Conservation (phyloP, 2,113 vertebrate genomes). For the Phocoena sinus region DNA sequence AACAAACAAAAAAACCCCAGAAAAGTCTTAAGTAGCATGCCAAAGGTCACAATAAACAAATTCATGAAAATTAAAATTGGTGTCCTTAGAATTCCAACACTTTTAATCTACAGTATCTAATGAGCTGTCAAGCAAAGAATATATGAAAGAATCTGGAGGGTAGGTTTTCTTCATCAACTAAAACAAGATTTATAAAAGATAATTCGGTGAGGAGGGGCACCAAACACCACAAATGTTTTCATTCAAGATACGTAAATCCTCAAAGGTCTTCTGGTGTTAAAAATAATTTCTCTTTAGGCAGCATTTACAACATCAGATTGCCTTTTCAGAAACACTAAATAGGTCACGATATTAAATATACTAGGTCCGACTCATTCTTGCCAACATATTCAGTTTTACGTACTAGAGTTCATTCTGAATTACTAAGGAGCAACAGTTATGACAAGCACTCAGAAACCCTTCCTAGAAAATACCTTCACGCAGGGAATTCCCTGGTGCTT, state of each 20-base stretch:
- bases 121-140: background rate
- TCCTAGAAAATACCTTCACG: background rate
- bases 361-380: background rate
- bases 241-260: background rate
- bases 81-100: background rate
- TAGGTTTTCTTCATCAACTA: background rate
- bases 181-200: background rate
- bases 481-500: background rate
- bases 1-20: background rate
- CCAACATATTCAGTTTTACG: background rate
- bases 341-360: background rate
- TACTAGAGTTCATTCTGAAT: background rate
- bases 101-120: constrained; percentile 9
- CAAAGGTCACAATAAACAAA: background rate
- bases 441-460: background rate
- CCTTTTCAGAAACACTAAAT: constrained; percentile 14
- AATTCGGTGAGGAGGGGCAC: background rate
- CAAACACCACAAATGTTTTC: background rate
- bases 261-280: background rate
- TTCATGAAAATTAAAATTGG: constrained; percentile 9
- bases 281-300: background rate
- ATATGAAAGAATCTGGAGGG: background rate
- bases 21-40: background rate
- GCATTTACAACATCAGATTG: background rate
- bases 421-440: background rate